A percentile compares a stretch with the other conserved stretches of the same genome.
phyloP scores from a whole-genome alignment of 2,888 invertebrate species.

The Cataglyphis altisquamis region DNA sequence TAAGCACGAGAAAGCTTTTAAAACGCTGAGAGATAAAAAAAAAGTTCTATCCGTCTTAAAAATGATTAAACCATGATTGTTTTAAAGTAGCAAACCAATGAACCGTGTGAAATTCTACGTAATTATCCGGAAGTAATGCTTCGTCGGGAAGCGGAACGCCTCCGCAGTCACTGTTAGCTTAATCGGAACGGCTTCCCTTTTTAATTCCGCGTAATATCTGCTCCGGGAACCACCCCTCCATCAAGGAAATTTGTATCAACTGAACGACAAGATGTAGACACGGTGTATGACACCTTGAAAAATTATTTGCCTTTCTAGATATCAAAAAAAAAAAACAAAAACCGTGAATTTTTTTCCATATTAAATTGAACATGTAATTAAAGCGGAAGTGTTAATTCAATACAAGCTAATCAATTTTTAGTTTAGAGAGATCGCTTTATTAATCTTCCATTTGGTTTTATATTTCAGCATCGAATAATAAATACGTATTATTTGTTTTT shows the following conservation, averaged over 20 bases:
- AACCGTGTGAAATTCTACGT: conserved; percentile 65
- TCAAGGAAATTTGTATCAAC: conserved; percentile 39
- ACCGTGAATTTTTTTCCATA: not conserved
- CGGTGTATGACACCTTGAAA: conserved; percentile 5
- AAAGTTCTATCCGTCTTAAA: not conserved
- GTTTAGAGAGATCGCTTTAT: not conserved
- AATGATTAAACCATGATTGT: conserved; percentile 38
- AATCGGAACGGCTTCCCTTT: conserved; percentile 60
- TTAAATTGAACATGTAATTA: not conserved
- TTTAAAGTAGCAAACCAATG: conserved; percentile 62
- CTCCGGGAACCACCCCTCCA: not conserved
- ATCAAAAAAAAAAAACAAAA: not conserved
- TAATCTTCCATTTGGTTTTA: not conserved
- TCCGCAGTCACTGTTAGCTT: conserved; percentile 56
- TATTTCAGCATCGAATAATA: not conserved
- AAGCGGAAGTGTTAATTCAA: not conserved
- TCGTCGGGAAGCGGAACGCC: conserved; percentile 50
- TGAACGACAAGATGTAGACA: conserved; percentile 32
- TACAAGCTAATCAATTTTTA: not conserved
- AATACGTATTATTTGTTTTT: not conserved
- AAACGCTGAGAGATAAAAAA: not conserved
- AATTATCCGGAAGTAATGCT: conserved; percentile 73
- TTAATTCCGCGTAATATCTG: conserved; percentile 65
- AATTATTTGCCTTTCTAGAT: conserved; percentile 37
- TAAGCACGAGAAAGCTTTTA: not conserved